phyloP scores from a whole-genome alignment of 2,797 vertebrate genomes.

The Oophaga sylvatica region DNA sequence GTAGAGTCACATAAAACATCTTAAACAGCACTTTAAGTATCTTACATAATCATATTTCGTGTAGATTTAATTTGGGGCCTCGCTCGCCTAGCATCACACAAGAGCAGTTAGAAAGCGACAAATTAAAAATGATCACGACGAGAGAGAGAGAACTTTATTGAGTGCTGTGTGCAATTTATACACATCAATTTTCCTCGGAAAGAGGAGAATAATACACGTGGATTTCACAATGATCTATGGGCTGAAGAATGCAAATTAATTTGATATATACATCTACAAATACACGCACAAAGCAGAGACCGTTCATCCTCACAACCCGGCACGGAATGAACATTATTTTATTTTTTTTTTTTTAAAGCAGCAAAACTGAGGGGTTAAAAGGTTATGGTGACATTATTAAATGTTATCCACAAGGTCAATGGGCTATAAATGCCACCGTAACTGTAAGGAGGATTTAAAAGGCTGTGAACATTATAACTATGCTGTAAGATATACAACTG shows the following conservation, averaged over 20 bases:
- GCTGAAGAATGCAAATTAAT: constrained; percentile 51
- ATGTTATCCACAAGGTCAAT: constrained; percentile 60
- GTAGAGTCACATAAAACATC: not conserved
- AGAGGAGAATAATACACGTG: constrained; percentile 41
- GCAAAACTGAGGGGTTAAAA: constrained; percentile 54
- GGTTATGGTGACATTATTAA: constrained; percentile 61
- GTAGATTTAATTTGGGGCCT: constrained; percentile 24
- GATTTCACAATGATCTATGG: constrained; percentile 44
- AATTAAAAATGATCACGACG: constrained; percentile 55
- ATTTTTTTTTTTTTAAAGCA: not conserved
- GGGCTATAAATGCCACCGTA: constrained; percentile 59
- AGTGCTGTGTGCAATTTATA: constrained; percentile 45
- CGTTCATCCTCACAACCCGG: not conserved
- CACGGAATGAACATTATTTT: not conserved
- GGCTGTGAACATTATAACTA: constrained; percentile 58
- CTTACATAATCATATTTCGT: constrained; percentile 17
- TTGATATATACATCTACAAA: constrained; percentile 45
- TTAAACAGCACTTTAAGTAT: constrained; percentile 1
- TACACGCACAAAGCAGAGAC: not conserved
- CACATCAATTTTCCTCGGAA: constrained; percentile 27
- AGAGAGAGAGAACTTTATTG: constrained; percentile 54
- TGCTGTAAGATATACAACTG: constrained; percentile 60
- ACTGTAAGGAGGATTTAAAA: constrained; percentile 59
- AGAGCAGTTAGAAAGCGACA: constrained; percentile 43
- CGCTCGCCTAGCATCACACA: not conserved